A percentile compares a stretch with the other conserved stretches of the same genome.
phyloP scores from a whole-genome alignment of 2,888 invertebrate species.

The Dyspetes luteomarginatus region DNA sequence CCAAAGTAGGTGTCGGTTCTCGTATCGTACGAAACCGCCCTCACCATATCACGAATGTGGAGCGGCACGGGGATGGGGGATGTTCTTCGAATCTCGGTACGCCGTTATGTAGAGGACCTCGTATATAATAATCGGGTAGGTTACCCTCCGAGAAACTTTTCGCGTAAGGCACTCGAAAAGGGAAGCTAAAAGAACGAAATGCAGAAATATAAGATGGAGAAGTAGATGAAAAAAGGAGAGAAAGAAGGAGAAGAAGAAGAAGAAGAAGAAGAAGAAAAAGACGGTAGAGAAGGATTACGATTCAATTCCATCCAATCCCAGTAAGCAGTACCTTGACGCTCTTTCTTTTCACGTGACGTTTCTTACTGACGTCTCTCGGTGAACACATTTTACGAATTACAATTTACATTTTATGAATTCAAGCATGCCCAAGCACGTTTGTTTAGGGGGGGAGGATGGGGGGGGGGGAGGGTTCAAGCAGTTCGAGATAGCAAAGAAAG shows the following conservation, averaged over 20 bases:
- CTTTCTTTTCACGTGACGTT: conserved; percentile 22
- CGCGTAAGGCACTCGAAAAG: conserved; percentile 49
- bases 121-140: neutral
- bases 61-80: neutral
- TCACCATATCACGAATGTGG: neutral
- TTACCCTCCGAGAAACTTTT: conserved; percentile 60
- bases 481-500: conserved; percentile 9
- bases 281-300: conserved; percentile 58
- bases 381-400: too few species aligned
- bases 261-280: conserved; percentile 21
- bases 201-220: neutral
- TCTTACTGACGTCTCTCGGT: conserved; percentile 1
- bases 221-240: conserved; percentile 1
- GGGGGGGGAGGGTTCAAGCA: conserved; percentile 25
- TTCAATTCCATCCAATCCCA: conserved; percentile 67
- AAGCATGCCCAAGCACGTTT: conserved; percentile 19
- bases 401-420: conserved; percentile 55
- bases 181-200: neutral
- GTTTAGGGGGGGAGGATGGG: conserved; percentile 24
- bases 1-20: conserved; percentile 36
- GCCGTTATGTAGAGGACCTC: neutral
- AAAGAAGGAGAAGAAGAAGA: conserved; percentile 23
- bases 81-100: neutral
- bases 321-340: conserved; percentile 36
- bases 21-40: conserved; percentile 24